Evolutionary conservation across 1,140 invertebrate species (phyloP), one percentile per base, ranked within the genome.

Genomic region (Macrobrachium rosenbergii): DNA sequence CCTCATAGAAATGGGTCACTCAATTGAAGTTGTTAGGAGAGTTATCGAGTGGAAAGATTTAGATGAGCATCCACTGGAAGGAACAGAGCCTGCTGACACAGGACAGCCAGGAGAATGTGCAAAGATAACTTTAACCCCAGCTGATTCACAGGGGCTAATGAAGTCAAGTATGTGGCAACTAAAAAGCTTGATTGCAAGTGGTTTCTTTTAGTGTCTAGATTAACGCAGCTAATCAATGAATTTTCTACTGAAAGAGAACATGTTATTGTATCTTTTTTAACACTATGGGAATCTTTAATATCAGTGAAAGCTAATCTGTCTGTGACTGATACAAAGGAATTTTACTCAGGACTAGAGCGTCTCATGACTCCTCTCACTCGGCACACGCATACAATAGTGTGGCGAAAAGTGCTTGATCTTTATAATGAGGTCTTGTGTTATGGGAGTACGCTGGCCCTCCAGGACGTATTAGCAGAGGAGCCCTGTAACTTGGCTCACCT

Each of bases 371-470:
- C 97, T 72, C 92, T 97, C 58, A 94, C 93, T 88, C 94, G 94
- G n/a, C 94, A 94, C 89, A 92, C 97, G 5, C 95, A 96, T 2
- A 94, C 95, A 79, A 93, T 96, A 37, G 94, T 97, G 87, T 97
- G 97, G 94, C 95, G 95, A 89, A 96, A 97, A 92, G 93, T 97
- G 88, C 91, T 97, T 69, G 95, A 95, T 88, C 92, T 97, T 28
- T 96, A 97, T 89, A 97, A 97, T 91, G 96, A 97, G 92, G 96
- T 97, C 7, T 91, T 97, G 58, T 97, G 96, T 92, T 97, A 98
- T 92, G 96, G 96, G 1, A 97, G 96, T 81, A 97, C 96, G 59
- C 92, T 97, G 88, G 96, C 96, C 45, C 92, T 97, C 84, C 96
- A 97, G 92, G 96, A 97, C 91, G 94, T 96, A 84, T 92, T 97